A percentile compares a stretch with the other conserved stretches of the same genome.
These are phyloP conservation scores for Lichenostomus cassidix DNA, from an alignment of 2,113 vertebrate species.

Conservation along the genomic window DNA sequence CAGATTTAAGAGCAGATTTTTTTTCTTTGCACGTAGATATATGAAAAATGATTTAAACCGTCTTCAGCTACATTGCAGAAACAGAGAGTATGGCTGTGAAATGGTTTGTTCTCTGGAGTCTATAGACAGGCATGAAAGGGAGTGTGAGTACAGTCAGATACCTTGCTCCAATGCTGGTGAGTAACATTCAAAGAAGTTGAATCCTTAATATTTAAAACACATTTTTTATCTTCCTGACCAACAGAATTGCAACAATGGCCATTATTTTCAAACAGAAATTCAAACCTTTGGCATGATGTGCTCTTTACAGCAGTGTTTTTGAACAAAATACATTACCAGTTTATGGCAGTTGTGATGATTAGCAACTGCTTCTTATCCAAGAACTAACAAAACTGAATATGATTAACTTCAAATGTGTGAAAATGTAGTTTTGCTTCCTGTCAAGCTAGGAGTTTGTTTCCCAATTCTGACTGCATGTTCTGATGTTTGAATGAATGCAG, in stretches of 20 bases:
- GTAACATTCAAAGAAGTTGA: background rate
- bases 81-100: conserved; percentile 81
- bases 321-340: background rate
- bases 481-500: background rate
- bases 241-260: background rate
- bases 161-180: conserved; percentile 82
- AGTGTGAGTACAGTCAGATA: conserved; percentile 83
- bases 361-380: background rate
- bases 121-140: conserved; percentile 82
- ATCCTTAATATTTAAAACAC: background rate
- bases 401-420: background rate
- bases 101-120: conserved; percentile 85
- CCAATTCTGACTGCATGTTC: background rate
- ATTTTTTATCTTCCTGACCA: background rate
- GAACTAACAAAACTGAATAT: background rate
- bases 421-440: background rate
- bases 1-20: background rate
- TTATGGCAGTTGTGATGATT: background rate
- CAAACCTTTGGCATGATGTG: background rate
- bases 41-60: conserved; percentile 89
- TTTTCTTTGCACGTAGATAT: conserved; percentile 71
- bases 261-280: background rate
- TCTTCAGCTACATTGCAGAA: conserved; percentile 86
- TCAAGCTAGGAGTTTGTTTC: background rate
- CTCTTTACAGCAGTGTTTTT: background rate